Conservation (phyloP, 2,888 invertebrate genomes). For the Dasypogon diadema region DNA sequence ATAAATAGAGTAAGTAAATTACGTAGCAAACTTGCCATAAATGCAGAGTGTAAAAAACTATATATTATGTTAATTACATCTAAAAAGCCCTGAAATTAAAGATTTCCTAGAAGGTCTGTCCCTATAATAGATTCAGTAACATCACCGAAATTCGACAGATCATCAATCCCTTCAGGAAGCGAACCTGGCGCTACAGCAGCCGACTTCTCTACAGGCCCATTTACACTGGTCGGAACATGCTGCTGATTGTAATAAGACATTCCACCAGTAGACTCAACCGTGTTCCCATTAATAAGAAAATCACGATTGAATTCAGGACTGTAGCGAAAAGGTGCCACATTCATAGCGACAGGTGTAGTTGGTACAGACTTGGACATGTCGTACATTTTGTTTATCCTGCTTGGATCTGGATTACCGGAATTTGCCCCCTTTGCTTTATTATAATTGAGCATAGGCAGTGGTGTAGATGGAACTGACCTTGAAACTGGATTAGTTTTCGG, state of each 20-base stretch:
- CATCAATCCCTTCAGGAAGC: slow-evolving; percentile 56
- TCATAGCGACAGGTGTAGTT: slow-evolving; percentile 76
- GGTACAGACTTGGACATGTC: slow-evolving; percentile 82
- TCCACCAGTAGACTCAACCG: slow-evolving; percentile 66
- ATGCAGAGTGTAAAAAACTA: background rate
- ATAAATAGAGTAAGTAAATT: background rate
- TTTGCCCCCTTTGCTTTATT: slow-evolving; percentile 27
- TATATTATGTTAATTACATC: no score
- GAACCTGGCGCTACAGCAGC: slow-evolving; percentile 18
- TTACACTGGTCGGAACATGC: background rate
- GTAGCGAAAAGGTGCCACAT: slow-evolving; percentile 73
- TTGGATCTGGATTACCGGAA: slow-evolving; percentile 64
- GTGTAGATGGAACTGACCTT: slow-evolving; percentile 79
- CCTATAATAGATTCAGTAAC: slow-evolving; percentile 66
- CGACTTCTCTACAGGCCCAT: slow-evolving; percentile 22
- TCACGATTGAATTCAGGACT: slow-evolving; percentile 70
- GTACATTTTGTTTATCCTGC: slow-evolving; percentile 65
- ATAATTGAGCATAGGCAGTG: slow-evolving; percentile 70
- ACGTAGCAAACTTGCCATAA: background rate
- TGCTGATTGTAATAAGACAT: slow-evolving; percentile 25
- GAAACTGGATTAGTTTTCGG: slow-evolving; percentile 68
- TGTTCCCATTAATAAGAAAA: slow-evolving; percentile 75
- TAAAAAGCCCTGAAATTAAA: slow-evolving; percentile 59
- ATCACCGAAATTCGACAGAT: slow-evolving; percentile 59
- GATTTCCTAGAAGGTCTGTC: slow-evolving; percentile 65